These are phyloP conservation scores for Caenorhabditis parvicauda DNA, from an alignment of 2,888 invertebrate genomes.

Conservation along the genomic window DNA sequence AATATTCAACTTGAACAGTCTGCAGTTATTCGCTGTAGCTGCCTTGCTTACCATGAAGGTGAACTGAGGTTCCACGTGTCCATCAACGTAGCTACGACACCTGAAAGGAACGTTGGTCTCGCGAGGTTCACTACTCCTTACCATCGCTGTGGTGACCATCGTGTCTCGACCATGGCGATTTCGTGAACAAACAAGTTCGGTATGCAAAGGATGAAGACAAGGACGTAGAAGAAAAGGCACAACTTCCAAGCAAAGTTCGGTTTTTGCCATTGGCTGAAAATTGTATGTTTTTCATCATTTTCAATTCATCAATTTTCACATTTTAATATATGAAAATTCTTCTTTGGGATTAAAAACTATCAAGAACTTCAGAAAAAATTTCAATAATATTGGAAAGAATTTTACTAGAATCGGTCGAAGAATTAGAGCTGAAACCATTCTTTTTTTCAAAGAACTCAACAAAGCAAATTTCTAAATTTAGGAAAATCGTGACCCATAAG, in stretches of 20 bases:
- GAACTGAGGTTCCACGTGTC: constrained; percentile 42
- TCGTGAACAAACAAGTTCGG: constrained; percentile 59
- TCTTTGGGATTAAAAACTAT: neutral
- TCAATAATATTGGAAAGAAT: neutral
- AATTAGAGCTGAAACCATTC: too few relatives aligned
- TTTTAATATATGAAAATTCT: neutral
- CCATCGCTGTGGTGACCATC: neutral
- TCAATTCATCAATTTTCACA: neutral
- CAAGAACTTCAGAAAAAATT: neutral
- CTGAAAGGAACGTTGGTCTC: too few relatives aligned
- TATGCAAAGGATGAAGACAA: constrained; percentile 49
- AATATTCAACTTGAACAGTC: constrained; percentile 55
- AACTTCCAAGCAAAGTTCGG: constrained; percentile 52
- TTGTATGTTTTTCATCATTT: neutral
- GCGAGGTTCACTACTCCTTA: too few relatives aligned
- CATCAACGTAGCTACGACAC: too few relatives aligned
- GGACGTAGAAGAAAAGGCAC: constrained; percentile 38
- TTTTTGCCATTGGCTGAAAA: constrained; percentile 51
- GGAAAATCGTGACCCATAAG: too few relatives aligned
- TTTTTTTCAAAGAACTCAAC: too few relatives aligned
- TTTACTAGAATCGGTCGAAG: too few relatives aligned
- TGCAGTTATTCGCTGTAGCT: constrained; percentile 49
- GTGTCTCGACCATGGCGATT: constrained; percentile 29
- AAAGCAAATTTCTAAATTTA: too few relatives aligned
- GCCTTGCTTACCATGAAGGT: constrained; percentile 48